Base-by-base conservation (phyloP, 2,888 invertebrate species). In the Erebia palarica region DNA sequence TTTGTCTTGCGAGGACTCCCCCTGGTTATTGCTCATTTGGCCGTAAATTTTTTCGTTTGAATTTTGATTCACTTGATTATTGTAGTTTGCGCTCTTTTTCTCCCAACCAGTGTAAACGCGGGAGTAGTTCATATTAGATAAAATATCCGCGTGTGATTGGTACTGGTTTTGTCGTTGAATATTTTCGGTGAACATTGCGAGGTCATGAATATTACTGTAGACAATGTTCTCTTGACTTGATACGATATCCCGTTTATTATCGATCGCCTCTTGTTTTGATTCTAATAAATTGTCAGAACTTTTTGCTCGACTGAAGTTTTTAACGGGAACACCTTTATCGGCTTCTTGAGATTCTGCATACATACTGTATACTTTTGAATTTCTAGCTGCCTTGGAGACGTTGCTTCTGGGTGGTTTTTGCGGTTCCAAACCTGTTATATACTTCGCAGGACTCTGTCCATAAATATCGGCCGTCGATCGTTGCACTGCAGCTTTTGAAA, bases 81-180 rank as follows among this genome's bases (percentile, higher is more conserved):
- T 87, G 75, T 92, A 92, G 76, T 90, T 91, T 36, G 87, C 79
- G 74, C 89, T 90, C 73, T 89, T 92, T 53, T 91, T 91, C 79
- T 95, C 95, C 95, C 95, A 95, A 42, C 94, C 95, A 0, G 94
- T 92, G 82, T 95, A 95, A 1, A 95, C 95, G 70, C 95, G 92
- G 5, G 95, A 94, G 83, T 95, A 95, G 76, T 89, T 87, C 53
- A 86, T 76, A 69, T 88, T 89, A 44, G 87, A 74, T 67, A 85
- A 69, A 51, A 85, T 77, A 70, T 92, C 91, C 49, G 86, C 75
- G 73, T 87, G 89, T 5, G 86, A 82, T 77, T 89, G 89, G 78
- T 92, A 87, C 78, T 88, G 88, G 76, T 88, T 89, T 78, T 92
- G 92, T 72, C 92, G 83, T 78, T 92, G 91, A 74, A 92, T 87